Evolutionary conservation across 2,888 invertebrate genomes (phyloP).

Genomic region (Halictus ligatus): DNA sequence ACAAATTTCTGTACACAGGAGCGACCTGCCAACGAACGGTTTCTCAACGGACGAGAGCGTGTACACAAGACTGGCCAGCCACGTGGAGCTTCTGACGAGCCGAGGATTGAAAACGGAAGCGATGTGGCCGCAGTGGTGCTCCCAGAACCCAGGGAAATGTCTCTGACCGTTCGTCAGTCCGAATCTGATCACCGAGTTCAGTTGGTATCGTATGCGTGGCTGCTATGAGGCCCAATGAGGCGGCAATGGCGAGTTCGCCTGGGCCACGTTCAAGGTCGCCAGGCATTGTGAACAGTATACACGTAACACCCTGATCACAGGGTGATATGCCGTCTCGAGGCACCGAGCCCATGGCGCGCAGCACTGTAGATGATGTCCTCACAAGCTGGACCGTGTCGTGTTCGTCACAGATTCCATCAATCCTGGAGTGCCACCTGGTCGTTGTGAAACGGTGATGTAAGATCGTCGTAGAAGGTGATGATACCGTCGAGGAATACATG

Average conservation of each 20-base stretch:
- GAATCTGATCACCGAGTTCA: conserved; percentile 50
- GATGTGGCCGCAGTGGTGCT: conserved; percentile 92
- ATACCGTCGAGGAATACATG: neutral
- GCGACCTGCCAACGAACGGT: conserved; percentile 85
- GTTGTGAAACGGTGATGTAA: neutral
- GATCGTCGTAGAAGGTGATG: neutral
- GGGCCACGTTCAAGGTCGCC: neutral
- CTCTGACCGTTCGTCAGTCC: conserved; percentile 84
- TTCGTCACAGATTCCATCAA: conserved; percentile 1
- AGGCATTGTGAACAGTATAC: neutral
- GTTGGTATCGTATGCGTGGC: conserved; percentile 41
- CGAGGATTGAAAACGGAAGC: conserved; percentile 89
- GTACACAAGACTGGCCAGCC: conserved; percentile 89
- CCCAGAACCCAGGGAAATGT: conserved; percentile 91
- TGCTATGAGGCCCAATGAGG: conserved; percentile 31
- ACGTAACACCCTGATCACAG: neutral
- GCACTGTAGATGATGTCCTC: conserved; percentile 51
- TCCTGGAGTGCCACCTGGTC: conserved; percentile 1
- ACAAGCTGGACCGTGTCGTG: conserved; percentile 28
- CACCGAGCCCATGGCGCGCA: neutral
- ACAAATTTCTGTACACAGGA: conserved; percentile 72
- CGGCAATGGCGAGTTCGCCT: neutral
- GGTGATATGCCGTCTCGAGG: neutral
- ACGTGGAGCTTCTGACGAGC: conserved; percentile 87
- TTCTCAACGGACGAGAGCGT: conserved; percentile 87